Conservation (phyloP, 2,888 invertebrate species). For the Pyrgus malvae region DNA sequence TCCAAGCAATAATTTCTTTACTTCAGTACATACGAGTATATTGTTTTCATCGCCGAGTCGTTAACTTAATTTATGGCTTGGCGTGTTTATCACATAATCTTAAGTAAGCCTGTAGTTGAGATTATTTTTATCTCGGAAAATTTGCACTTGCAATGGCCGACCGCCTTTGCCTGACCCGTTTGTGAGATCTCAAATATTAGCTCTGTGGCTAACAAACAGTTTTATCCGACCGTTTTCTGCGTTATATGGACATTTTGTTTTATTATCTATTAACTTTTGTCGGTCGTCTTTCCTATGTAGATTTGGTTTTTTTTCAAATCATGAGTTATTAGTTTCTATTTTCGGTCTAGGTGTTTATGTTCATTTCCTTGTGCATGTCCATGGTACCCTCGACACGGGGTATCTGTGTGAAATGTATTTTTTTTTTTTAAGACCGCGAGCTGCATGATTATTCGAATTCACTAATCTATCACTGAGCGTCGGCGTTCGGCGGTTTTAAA, state of each 20-base stretch:
- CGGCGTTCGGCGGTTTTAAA: too few relatives aligned
- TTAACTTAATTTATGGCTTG: constrained; percentile 42
- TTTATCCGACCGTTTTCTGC: constrained; percentile 71
- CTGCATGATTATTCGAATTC: too few relatives aligned
- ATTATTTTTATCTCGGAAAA: constrained; percentile 77
- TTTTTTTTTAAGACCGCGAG: too few relatives aligned
- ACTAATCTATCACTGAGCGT: too few relatives aligned
- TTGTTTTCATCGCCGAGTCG: constrained; percentile 24
- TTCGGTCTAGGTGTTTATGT: too few relatives aligned
- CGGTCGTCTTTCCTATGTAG: neutral
- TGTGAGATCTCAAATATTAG: constrained; percentile 74
- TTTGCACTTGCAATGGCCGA: constrained; percentile 70
- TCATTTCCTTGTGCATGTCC: too few relatives aligned
- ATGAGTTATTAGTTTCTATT: too few relatives aligned
- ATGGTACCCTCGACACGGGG: too few relatives aligned
- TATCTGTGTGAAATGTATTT: too few relatives aligned
- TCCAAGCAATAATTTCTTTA: too few relatives aligned
- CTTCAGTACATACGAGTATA: constrained; percentile 5
- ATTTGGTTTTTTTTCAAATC: too few relatives aligned
- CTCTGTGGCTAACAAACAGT: constrained; percentile 62
- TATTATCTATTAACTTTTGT: neutral
- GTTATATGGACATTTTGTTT: constrained; percentile 45
- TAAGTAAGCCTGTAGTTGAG: constrained; percentile 58
- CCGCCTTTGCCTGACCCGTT: constrained; percentile 69
- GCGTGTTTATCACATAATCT: constrained; percentile 62